Evolutionary conservation across 2,888 invertebrate genomes (phyloP), one percentile per base, ranked within the genome.

Genomic region (Diaperis boleti): DNA sequence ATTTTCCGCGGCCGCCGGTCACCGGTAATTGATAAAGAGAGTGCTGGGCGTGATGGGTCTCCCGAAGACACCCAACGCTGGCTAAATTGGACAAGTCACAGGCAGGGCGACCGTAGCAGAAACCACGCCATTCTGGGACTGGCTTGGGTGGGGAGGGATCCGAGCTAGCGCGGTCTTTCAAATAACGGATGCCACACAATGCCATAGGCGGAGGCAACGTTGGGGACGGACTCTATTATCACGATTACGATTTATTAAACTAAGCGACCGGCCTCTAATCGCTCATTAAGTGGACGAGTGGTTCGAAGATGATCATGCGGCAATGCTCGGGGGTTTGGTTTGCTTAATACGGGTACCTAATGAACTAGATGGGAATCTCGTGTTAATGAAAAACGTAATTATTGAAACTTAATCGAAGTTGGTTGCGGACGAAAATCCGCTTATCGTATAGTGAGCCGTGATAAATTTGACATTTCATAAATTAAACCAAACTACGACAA

Each of bases 61-160:
- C 29, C 17, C 14, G 29, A 37, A 69, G 69, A 71, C 69, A 66
- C 68, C 71, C 69, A 68, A 68, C 66, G 59, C 67, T 62, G 59
- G 62, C 66, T 68, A 69, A 73, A 72, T 72, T 72, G 68, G 39
- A 52, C 60, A 66, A 72, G 69, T 73, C 76, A 77, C 81, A 79
- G 81, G 80, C 80, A 74, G 82, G 80, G 79, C 82, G 78, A 81
- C 76, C 75, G 75, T 76, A 76, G 77, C 78, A 69, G 74, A 80
- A 75, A 81, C 82, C 79, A 81, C 81, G 81, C 81, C 80, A 81
- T 78, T 80, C 78, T 75, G 76, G 76, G 76, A 74, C 76, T 76
- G 76, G 76, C 76, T 74, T 72, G 67, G 71, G 61, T 64, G 70
- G 75, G 75, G 76, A 72, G 72, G 73, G 75, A 69, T 64, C 68